phyloP scores from a whole-genome alignment of 2,113 vertebrate genomes.

The Otocyon megalotis region DNA sequence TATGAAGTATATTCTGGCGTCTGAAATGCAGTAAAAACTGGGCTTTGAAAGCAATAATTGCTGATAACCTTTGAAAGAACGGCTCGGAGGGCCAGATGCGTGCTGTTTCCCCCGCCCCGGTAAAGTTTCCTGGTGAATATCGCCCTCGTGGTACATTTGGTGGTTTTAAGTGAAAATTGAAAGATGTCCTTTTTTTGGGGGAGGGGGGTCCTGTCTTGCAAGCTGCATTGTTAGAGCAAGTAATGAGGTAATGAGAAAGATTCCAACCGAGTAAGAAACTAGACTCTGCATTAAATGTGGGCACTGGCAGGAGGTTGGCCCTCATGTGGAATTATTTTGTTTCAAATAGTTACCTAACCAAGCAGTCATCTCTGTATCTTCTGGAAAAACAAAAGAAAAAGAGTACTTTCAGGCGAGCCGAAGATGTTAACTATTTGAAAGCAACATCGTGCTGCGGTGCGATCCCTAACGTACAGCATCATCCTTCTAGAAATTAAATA shows the following conservation, averaged over 20 bases:
- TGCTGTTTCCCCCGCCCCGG: constrained; percentile 74
- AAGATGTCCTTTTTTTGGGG: constrained; percentile 78
- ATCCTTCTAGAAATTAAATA: constrained; percentile 22
- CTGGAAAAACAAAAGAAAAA: constrained; percentile 30
- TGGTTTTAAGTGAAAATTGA: constrained; percentile 81
- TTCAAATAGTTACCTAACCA: constrained; percentile 44
- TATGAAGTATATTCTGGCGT: constrained; percentile 75
- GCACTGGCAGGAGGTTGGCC: constrained; percentile 69
- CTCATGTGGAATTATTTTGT: constrained; percentile 70
- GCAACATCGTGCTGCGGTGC: neutral
- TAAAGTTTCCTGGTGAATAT: constrained; percentile 82
- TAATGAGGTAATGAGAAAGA: constrained; percentile 84
- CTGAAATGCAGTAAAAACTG: constrained; percentile 79
- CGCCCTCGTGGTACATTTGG: constrained; percentile 78
- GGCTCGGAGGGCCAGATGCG: constrained; percentile 77
- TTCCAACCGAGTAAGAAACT: constrained; percentile 77
- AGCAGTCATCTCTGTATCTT: constrained; percentile 43
- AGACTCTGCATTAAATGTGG: constrained; percentile 52
- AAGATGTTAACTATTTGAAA: neutral
- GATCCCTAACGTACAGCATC: neutral
- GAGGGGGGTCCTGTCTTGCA: constrained; percentile 62
- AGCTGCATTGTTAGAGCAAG: constrained; percentile 81
- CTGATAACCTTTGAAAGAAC: constrained; percentile 82
- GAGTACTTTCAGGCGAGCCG: neutral
- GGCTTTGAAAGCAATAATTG: constrained; percentile 78